phyloP scores from a whole-genome alignment of 2,888 invertebrate species.

The Alitta virens region DNA sequence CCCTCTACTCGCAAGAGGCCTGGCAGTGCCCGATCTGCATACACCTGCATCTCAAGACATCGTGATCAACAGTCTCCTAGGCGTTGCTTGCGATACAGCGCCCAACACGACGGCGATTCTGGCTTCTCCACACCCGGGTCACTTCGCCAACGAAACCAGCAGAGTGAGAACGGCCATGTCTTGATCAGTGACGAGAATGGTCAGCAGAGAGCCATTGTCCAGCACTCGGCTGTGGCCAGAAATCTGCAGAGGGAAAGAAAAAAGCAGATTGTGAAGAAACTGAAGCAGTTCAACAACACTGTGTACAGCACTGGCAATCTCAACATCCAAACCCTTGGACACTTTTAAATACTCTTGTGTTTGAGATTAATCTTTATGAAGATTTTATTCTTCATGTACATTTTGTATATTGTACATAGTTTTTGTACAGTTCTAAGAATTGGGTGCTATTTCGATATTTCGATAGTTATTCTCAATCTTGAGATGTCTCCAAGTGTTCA shows the following conservation, averaged over 20 bases:
- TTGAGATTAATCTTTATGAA: not conserved
- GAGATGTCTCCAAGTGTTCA: too few species aligned
- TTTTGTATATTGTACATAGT: too few species aligned
- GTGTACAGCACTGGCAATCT: slow-evolving; percentile 35
- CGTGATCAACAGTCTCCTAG: not conserved
- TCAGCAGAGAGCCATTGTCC: slow-evolving; percentile 10
- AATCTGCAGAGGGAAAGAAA: slow-evolving; percentile 23
- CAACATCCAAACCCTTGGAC: slow-evolving; percentile 27
- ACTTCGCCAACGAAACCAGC: not conserved
- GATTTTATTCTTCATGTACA: not conserved
- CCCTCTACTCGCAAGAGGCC: slow-evolving; percentile 4
- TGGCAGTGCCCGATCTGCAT: not conserved
- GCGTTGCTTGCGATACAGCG: slow-evolving; percentile 5
- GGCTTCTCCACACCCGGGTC: slow-evolving; percentile 13
- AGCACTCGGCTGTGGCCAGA: slow-evolving; percentile 21
- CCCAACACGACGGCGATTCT: slow-evolving; percentile 12
- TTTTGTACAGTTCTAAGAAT: too few species aligned
- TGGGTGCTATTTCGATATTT: too few species aligned
- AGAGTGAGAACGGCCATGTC: slow-evolving; percentile 7
- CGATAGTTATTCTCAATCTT: too few species aligned
- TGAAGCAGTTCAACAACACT: slow-evolving; percentile 27
- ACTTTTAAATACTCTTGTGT: slow-evolving; percentile 26
- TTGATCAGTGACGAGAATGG: slow-evolving; percentile 18
- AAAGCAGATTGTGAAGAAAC: slow-evolving; percentile 26
- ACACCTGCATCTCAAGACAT: not conserved